Evolutionary conservation across 1,140 invertebrate species (phyloP).

Genomic region (Sweltsa coloradensis): DNA sequence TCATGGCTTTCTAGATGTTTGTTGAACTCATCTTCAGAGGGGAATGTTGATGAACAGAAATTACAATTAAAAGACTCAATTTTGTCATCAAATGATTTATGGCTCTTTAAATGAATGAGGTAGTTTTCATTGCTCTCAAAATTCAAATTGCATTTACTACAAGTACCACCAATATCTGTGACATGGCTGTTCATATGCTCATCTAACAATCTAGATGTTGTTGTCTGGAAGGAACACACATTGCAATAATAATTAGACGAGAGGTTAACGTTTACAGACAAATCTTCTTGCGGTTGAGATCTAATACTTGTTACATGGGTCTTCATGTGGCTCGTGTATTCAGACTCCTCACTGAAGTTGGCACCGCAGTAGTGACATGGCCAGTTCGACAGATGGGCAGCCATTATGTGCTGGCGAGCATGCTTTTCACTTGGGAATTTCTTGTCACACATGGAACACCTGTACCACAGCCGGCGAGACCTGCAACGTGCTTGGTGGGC

Average conservation of each 20-base stretch:
- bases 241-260: conserved; percentile 5
- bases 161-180: too few species aligned
- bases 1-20: not conserved
- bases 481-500: too few species aligned
- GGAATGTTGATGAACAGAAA: not conserved
- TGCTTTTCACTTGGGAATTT: conserved; percentile 4
- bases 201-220: not conserved
- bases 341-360: conserved; percentile 8
- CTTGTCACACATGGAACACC: conserved; percentile 6
- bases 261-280: not conserved
- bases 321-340: conserved; percentile 7
- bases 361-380: conserved; percentile 9
- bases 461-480: too few species aligned
- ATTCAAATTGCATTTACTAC: too few species aligned
- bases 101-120: not conserved
- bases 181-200: conserved; percentile 7
- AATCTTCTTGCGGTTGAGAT: not conserved
- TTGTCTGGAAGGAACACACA: conserved; percentile 5
- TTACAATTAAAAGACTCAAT: not conserved
- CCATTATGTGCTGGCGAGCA: conserved; percentile 9
- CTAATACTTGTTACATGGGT: not conserved
- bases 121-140: too few species aligned
- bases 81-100: not conserved
- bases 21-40: not conserved
- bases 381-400: conserved; percentile 9